A percentile compares a stretch with the other conserved stretches of the same genome.
Conservation (phyloP, 2,888 invertebrate genomes). For the Stenichneumon culpator region DNA sequence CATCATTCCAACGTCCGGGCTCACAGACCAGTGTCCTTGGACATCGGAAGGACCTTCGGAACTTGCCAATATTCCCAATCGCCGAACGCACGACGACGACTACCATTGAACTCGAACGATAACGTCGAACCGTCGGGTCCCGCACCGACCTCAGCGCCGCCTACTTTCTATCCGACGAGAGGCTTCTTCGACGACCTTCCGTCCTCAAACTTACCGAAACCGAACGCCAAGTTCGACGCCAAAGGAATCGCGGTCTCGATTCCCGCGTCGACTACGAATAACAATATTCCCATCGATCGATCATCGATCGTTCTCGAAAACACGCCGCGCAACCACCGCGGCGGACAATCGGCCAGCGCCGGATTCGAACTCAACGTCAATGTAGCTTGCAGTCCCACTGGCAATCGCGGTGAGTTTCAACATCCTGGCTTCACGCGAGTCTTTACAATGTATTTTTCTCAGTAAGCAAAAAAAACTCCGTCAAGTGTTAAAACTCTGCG, state of each 20-base stretch:
- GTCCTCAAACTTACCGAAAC: slow-evolving; percentile 36
- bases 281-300: slow-evolving; percentile 38
- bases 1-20: slow-evolving; percentile 65
- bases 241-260: slow-evolving; percentile 76
- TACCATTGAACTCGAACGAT: slow-evolving; percentile 58
- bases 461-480: too few species aligned
- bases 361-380: slow-evolving; percentile 82
- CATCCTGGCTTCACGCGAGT: background rate
- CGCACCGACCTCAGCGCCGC: slow-evolving; percentile 79
- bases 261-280: slow-evolving; percentile 74
- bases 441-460: too few species aligned
- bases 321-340: slow-evolving; percentile 77
- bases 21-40: slow-evolving; percentile 79
- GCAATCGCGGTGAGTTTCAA: slow-evolving; percentile 76
- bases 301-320: slow-evolving; percentile 45
- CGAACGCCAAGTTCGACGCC: slow-evolving; percentile 76
- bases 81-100: slow-evolving; percentile 54
- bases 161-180: slow-evolving; percentile 73
- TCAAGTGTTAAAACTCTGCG: too few species aligned
- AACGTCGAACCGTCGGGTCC: slow-evolving; percentile 53
- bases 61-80: slow-evolving; percentile 66
- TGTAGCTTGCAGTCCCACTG: slow-evolving; percentile 79
- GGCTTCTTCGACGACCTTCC: slow-evolving; percentile 78
- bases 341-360: slow-evolving; percentile 73
- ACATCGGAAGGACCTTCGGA: slow-evolving; percentile 75